A percentile compares a stretch with the other conserved stretches of the same genome.
These are phyloP conservation scores for Apamea crenata DNA, from an alignment of 2,888 invertebrate genomes.

Conservation along the genomic window DNA sequence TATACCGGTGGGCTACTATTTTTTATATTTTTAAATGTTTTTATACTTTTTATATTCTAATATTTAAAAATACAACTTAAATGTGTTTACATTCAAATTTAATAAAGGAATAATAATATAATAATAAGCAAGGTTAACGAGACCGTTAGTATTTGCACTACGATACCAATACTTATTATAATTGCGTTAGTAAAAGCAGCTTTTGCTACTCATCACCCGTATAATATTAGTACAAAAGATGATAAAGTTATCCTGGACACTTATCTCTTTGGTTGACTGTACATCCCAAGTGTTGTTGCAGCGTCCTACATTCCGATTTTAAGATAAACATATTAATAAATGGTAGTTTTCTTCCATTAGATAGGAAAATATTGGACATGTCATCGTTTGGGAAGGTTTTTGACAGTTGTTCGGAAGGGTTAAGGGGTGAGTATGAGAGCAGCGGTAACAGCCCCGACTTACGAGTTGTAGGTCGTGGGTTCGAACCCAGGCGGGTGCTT, in stretches of 20 bases:
- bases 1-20: too few species aligned
- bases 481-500: background rate
- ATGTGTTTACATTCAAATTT: too few species aligned
- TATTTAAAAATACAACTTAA: too few species aligned
- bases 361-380: slow-evolving; percentile 46
- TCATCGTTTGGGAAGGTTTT: slow-evolving; percentile 6
- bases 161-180: background rate
- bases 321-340: slow-evolving; percentile 62
- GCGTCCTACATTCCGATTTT: slow-evolving; percentile 46
- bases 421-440: background rate
- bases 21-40: too few species aligned
- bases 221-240: background rate
- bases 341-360: slow-evolving; percentile 62
- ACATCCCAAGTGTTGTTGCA: slow-evolving; percentile 44
- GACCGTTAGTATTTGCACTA: background rate
- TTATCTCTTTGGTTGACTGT: background rate
- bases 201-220: background rate
- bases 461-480: background rate
- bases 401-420: background rate
- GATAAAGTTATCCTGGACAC: background rate
- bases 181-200: background rate
- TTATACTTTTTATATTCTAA: too few species aligned
- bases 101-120: too few species aligned
- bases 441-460: too few species aligned
- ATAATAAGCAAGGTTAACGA: background rate